phyloP scores from a whole-genome alignment of 2,113 vertebrate genomes.

The Holacanthus passer region DNA sequence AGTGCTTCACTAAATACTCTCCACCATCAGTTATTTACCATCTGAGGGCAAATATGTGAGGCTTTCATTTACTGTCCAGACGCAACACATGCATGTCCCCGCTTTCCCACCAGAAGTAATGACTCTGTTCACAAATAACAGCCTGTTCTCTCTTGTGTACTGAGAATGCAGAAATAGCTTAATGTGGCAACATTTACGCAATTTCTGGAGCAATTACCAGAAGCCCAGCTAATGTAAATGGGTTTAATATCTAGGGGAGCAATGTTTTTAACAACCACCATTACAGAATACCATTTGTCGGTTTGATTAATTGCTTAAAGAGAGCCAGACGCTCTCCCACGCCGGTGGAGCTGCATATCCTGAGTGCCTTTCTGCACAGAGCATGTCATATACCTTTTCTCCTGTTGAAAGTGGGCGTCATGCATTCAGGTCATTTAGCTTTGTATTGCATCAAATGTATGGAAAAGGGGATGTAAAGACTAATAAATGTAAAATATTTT shows the following conservation, averaged over 20 bases:
- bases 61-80: background rate
- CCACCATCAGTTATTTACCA: background rate
- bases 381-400: background rate
- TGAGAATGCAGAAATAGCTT: slow-evolving; percentile 18
- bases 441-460: background rate
- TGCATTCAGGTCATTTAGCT: slow-evolving; percentile 8
- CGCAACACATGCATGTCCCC: slow-evolving; percentile 3
- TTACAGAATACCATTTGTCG: slow-evolving; percentile 51
- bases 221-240: slow-evolving; percentile 45
- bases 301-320: slow-evolving; percentile 52
- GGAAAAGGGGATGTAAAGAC: background rate
- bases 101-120: background rate
- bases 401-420: background rate
- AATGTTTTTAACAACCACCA: slow-evolving; percentile 29
- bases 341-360: background rate
- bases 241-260: slow-evolving; percentile 54
- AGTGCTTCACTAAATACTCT: background rate
- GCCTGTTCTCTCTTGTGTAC: slow-evolving; percentile 10
- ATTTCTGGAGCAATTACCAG: slow-evolving; percentile 56
- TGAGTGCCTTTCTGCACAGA: slow-evolving; percentile 24
- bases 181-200: slow-evolving; percentile 8
- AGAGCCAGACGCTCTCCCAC: slow-evolving; percentile 25
- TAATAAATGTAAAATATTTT: background rate
- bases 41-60: background rate
- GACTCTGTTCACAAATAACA: slow-evolving; percentile 29